Evolutionary conservation across 2,888 invertebrate species (phyloP), one percentile per base, ranked within the genome.

Genomic region (Hipparchia semele): DNA sequence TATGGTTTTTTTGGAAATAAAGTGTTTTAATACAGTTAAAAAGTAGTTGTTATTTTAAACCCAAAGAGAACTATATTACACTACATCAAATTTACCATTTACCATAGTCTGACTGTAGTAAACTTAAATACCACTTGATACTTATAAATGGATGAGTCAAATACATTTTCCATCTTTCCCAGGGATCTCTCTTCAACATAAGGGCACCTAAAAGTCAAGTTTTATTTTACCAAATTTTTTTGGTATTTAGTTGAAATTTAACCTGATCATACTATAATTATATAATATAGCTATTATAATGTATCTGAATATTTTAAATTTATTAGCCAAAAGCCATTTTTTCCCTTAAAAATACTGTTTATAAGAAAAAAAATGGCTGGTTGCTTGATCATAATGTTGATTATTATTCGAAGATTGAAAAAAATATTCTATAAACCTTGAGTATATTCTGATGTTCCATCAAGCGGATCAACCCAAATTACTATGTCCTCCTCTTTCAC

Each of bases 391-490:
- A 23, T 23, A 58, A 2, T 23, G n/a, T 13, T 0, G 1, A 23
- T 58, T 12, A 53, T 53, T 12, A 53, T 53, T 53, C 10, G 12
- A 13, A 23, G 2, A 7, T 23, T 23, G 23, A 23, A 58, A 59
- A 64, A 59, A 66, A 61, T 62, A 68, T 67, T 51, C 13, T 61
- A 58, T 73, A 73, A 73, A 96, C 97, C 97, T 95, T 99, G 97
- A n/a, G 99, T 98, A 84, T 98, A 99, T 90, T 99, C 99, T 6
- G 97, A 96, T 39, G 99, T 99, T 56, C 99, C 99, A 95, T 99
- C 99, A 8, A 99, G 92, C 0, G 99, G 99, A 94, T 99, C 99
- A 0, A 99, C 99, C 99, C 99, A 99, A 39, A 99, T 95, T 10
- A 98, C 98, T 79, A 99, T 95, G 83, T 99, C 98, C 80, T 98